Percentiles rank a stretch among this genome's conserved stretches.
Conservation (phyloP, 2,888 invertebrate species). For the Eupelmus urozonus region DNA sequence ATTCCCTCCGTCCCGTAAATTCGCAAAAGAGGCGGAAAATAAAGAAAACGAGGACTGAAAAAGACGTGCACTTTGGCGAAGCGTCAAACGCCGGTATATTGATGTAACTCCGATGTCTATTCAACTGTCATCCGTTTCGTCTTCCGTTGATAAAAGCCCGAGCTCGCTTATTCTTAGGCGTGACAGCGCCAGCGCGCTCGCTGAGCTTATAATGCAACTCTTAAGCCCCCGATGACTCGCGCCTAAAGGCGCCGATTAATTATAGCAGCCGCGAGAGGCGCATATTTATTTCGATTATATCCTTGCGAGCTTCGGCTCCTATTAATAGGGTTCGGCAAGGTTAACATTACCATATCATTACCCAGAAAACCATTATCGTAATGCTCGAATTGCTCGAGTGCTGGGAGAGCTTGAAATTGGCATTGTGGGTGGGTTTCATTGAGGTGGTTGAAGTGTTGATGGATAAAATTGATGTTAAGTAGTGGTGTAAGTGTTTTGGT, state of each 20-base stretch:
- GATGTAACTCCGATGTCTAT: slow-evolving; percentile 28
- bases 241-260: slow-evolving; percentile 45
- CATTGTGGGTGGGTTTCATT: too few species aligned
- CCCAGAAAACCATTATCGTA: too few species aligned
- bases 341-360: slow-evolving; percentile 35
- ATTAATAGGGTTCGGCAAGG: slow-evolving; percentile 31
- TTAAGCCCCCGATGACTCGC: slow-evolving; percentile 22
- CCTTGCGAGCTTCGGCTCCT: slow-evolving; percentile 27
- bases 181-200: slow-evolving; percentile 43
- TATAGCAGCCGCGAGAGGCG: slow-evolving; percentile 25
- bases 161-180: slow-evolving; percentile 50
- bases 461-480: too few species aligned
- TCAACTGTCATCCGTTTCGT: slow-evolving; percentile 18
- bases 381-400: too few species aligned
- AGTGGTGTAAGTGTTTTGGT: too few species aligned
- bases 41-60: neutral
- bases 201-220: slow-evolving; percentile 44
- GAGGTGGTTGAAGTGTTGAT: too few species aligned
- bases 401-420: too few species aligned
- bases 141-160: slow-evolving; percentile 24
- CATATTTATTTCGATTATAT: slow-evolving; percentile 44
- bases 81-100: slow-evolving; percentile 28
- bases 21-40: too few species aligned
- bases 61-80: slow-evolving; percentile 11
- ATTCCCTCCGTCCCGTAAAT: too few species aligned